Base-by-base conservation (phyloP, 2,888 invertebrate species). In the Masnerella sp. region DNA sequence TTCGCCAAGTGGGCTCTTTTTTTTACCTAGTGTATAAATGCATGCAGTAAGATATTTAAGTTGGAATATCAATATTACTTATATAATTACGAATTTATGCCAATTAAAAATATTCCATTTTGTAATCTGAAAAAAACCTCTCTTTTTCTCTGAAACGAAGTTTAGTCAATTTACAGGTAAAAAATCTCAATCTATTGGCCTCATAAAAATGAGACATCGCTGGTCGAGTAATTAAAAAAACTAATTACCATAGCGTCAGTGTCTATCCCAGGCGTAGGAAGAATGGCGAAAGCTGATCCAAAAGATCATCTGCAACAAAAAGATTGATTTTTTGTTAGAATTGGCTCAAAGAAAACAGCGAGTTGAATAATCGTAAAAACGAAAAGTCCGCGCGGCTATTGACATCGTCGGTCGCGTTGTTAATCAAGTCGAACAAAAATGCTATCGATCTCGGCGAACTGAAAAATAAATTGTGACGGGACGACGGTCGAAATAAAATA, bases 201-300 rank as follows among this genome's bases (percentile, higher is more conserved):
- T n/a, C n/a, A n/a, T n/a, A n/a, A n/a, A n/a, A n/a, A n/a, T n/a
- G n/a, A n/a, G n/a, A n/a, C n/a, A n/a, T n/a, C n/a, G n/a, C n/a
- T 25, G 25, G 25, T 7, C 5, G n/a, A 32, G n/a, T 32, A 32
- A 32, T 32, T 7, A 7, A 51, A 51, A 28, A 5, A 30, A 14
- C 15, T 28, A 25, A 62, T 30, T 86, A 93, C 93, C 93, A 93
- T 93, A 93, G 93, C 93, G 93, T 93, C 92, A 92, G 92, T 91
- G 92, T 92, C 90, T 90, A 90, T 90, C 88, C 89, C 87, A 81
- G 81, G 88, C 88, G 88, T 83, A 84, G 82, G 82, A 87, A 86
- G 82, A 83, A 81, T 79, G 83, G 84, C 82, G 82, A 83, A 84
- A 81, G 78, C 81, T 81, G 87, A 88, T 89, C 89, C 89, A 86